Evolutionary conservation across 2,113 vertebrate genomes (phyloP).

Genomic region (Sardina pilchardus): DNA sequence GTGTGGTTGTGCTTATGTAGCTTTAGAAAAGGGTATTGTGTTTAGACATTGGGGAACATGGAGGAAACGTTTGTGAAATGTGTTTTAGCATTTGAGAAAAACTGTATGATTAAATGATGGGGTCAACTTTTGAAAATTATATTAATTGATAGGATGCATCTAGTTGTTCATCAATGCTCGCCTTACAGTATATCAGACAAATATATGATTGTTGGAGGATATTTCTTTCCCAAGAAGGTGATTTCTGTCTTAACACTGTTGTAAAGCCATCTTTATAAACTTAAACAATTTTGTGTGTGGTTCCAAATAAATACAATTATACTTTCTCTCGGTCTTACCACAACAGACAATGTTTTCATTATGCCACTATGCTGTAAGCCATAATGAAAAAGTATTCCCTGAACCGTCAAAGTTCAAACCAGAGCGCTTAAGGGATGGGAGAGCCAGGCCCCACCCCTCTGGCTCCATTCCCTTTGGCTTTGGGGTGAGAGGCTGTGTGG

Average conservation of each 20-base stretch:
- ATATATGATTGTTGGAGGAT: constrained; percentile 63
- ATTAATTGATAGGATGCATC: constrained; percentile 65
- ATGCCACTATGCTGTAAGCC: constrained; percentile 69
- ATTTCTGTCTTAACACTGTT: background rate
- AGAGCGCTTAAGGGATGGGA: constrained; percentile 67
- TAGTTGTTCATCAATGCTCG: constrained; percentile 70
- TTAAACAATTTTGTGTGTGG: background rate
- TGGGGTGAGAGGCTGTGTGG: constrained; percentile 74
- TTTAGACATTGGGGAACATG: too few relatives aligned
- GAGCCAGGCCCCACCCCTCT: constrained; percentile 62
- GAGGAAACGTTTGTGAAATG: too few relatives aligned
- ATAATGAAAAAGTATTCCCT: constrained; percentile 69
- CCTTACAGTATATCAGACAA: constrained; percentile 53
- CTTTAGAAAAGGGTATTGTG: too few relatives aligned
- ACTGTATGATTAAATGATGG: too few relatives aligned
- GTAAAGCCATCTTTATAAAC: too few relatives aligned
- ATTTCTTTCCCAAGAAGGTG: constrained; percentile 69
- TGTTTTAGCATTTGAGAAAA: too few relatives aligned
- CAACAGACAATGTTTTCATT: constrained; percentile 71
- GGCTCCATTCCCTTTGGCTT: constrained; percentile 76
- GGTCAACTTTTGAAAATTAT: too few relatives aligned
- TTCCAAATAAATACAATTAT: background rate
- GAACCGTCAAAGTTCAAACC: constrained; percentile 67
- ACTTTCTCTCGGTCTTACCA: background rate
- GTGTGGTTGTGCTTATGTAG: too few relatives aligned